These are phyloP conservation scores for Heliopora coerulea DNA, from an alignment of 92 coral and sea anemone genomes.

Conservation along the genomic window DNA sequence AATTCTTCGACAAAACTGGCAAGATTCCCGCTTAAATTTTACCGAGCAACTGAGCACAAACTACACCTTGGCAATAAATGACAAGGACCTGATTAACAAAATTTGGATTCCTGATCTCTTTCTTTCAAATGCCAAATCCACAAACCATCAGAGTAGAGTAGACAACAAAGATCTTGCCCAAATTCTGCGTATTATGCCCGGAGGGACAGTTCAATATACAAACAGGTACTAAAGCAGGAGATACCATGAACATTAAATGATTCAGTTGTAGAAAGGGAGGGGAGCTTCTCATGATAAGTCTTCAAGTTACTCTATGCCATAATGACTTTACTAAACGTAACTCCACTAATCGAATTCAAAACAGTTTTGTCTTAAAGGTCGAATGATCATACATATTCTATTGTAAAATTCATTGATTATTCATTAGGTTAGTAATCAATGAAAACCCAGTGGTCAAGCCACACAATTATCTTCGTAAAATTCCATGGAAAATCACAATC, in stretches of 20 bases:
- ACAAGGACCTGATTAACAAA: slow-evolving; percentile 8
- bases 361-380: too few species aligned
- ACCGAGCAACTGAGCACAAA: slow-evolving; percentile 27
- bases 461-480: too few species aligned
- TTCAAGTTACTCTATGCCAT: too few species aligned
- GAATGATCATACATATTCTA: too few species aligned
- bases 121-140: slow-evolving; percentile 26
- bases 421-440: too few species aligned
- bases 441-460: too few species aligned
- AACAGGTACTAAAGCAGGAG: slow-evolving; percentile 6
- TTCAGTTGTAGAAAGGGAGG: too few species aligned
- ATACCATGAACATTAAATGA: not conserved
- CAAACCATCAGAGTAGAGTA: slow-evolving; percentile 30
- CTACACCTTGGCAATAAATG: slow-evolving; percentile 10
- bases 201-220: slow-evolving; percentile 23
- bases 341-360: too few species aligned
- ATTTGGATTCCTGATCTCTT: slow-evolving; percentile 32
- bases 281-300: too few species aligned
- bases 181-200: slow-evolving; percentile 18
- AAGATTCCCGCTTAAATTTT: slow-evolving; percentile 24
- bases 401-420: too few species aligned
- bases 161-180: slow-evolving; percentile 29
- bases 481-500: too few species aligned
- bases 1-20: slow-evolving; percentile 4
- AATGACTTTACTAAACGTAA: too few species aligned